Conservation (phyloP, 2,888 invertebrate species). For the Acleris holmiana region DNA sequence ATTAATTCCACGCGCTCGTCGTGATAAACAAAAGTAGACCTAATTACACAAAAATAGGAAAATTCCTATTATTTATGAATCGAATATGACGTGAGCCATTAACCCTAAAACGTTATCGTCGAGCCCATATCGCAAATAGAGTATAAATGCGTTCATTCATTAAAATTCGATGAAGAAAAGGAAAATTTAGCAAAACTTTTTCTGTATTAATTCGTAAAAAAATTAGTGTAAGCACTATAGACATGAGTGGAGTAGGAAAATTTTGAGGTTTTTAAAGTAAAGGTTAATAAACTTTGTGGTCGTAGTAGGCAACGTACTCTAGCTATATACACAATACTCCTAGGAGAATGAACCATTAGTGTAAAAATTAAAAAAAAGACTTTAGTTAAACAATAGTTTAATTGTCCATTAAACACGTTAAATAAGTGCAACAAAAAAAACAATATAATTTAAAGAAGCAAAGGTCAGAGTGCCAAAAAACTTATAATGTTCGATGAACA, state of each 20-base stretch:
- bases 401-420: too few species aligned
- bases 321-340: background rate
- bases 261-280: background rate
- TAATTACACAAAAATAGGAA: constrained; percentile 70
- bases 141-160: constrained; percentile 65
- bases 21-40: constrained; percentile 50
- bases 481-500: too few species aligned
- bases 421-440: too few species aligned
- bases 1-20: constrained; percentile 57
- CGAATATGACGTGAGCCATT: constrained; percentile 59
- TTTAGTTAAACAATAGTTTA: too few species aligned
- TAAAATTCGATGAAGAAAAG: constrained; percentile 63
- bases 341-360: too few species aligned
- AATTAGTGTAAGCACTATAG: constrained; percentile 39
- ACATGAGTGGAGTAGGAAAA: constrained; percentile 3
- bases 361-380: too few species aligned
- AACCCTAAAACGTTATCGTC: constrained; percentile 68
- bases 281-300: background rate
- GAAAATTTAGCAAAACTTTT: constrained; percentile 73
- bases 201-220: constrained; percentile 52
- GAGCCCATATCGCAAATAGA: constrained; percentile 69
- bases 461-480: too few species aligned
- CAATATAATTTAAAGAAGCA: too few species aligned
- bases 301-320: background rate
- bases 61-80: constrained; percentile 71